Evolutionary conservation across 2,113 vertebrate genomes (phyloP).

Genomic region (human): GRCh38 chr7:98213501-98214000

Average conservation of each 20-base stretch:
- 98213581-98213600: no score
- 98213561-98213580: not conserved
- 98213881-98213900: not conserved
- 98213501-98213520: not conserved
- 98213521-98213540: not conserved
- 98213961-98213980: not conserved
- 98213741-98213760: not conserved
- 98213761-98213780: fast-evolving
- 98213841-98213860: not conserved
- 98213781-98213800: not conserved
- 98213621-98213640: not conserved
- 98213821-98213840: not conserved
- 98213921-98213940: not conserved
- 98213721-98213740: not conserved
- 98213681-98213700: not conserved
- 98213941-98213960: not conserved
- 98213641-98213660: not conserved
- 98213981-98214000: slow-evolving; percentile 52
- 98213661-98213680: no score
- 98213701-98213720: not conserved
- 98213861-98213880: not conserved
- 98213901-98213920: not conserved
- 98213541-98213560: not conserved
- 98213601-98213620: not conserved
- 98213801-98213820: not conserved